phyloP scores from a whole-genome alignment of 2,113 vertebrate species.

The Aleadryas rufinucha region DNA sequence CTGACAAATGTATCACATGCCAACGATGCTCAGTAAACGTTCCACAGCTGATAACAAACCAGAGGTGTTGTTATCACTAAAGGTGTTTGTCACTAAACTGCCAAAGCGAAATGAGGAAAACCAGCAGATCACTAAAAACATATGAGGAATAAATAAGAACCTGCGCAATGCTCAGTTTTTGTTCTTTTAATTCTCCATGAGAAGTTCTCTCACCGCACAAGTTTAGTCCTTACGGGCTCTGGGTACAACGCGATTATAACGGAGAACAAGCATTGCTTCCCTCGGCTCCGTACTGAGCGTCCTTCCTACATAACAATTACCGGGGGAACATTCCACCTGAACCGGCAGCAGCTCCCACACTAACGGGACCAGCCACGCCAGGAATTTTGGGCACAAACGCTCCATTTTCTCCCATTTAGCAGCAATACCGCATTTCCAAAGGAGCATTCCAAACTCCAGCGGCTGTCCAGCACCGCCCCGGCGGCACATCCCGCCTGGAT shows the following conservation, averaged over 20 bases:
- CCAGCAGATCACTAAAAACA: not conserved
- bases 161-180: accelerated
- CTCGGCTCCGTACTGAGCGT: accelerated
- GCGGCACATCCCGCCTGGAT: not conserved
- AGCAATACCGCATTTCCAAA: not conserved
- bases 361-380: not conserved
- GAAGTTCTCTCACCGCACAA: accelerated
- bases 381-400: not conserved
- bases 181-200: accelerated
- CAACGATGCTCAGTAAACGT: accelerated
- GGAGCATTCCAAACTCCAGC: not conserved
- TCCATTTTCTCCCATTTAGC: not conserved
- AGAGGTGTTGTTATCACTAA: not conserved
- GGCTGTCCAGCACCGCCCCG: not conserved
- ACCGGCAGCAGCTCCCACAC: not conserved
- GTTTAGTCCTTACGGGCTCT: accelerated
- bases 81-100: not conserved
- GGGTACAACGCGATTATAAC: not conserved
- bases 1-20: accelerated
- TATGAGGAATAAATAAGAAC: accelerated
- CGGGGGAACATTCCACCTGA: not conserved
- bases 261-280: not conserved
- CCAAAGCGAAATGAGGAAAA: not conserved
- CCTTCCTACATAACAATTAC: accelerated
- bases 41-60: not conserved